Base-by-base conservation (phyloP, 1,140 invertebrate species). In the Bombus superbus region DNA sequence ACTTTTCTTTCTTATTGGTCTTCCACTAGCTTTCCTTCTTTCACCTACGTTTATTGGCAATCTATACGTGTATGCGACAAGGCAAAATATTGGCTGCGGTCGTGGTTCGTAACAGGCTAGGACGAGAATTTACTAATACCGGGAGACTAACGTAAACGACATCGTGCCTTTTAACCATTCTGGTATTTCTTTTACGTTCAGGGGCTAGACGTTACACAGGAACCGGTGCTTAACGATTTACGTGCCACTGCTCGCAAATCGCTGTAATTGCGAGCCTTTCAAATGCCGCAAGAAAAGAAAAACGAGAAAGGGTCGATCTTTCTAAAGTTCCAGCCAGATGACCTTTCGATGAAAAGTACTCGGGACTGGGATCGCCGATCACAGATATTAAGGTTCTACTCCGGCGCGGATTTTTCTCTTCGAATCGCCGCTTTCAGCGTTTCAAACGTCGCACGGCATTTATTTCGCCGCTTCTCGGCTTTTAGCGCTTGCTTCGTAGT, bases 171-270 rank as follows among this genome's bases (percentile, higher is more conserved):
- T 69, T 80, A 84, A 72, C 62, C 59, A 53, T n/a, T 81, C 38
- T 38, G 57, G 84, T 25, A 88, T 86, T 59, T 87, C 44, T 40
- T 83, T 66, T 71, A 3, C 57, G 72, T 64, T 71, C 66, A 18
- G 22, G 53, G n/a, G 40, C 59, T 44, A 38, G 68, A 80, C 66
- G 15, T 22, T 71, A 28, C 18, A 47, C 25, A 22, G 47, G 6
- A 84, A 86, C 62, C n/a, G 38, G 44, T 35, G 25, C 42, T 59
- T 35, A 35, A 62, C 85, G 69, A 88, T 88, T 87, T 87, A 87
- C 81, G 72, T 62, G 71, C 47, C 62, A 35, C 64, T 76, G 72
- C 44, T 85, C 81, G 62, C 78, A 40, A 68, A 72, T 42, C 28
- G 57, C 44, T 47, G 69, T 47, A 76, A 69, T 76, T 69, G 53